phyloP scores from a whole-genome alignment of 2,113 vertebrate genomes.

The Salvelinus fontinalis region DNA sequence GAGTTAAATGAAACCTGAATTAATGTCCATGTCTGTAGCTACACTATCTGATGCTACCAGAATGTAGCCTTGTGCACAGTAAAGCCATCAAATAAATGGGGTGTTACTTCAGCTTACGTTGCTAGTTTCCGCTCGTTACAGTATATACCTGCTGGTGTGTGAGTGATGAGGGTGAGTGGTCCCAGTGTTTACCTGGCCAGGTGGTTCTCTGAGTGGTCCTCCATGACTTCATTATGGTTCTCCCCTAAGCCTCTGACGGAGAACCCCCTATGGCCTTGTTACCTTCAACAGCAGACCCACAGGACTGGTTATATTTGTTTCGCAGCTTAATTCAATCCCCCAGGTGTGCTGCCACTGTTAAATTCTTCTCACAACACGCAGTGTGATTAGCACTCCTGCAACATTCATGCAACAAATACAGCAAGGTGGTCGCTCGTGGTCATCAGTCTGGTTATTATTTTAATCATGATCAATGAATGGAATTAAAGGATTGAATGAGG shows the following conservation, averaged over 20 bases:
- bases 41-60: neutral
- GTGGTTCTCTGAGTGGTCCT: constrained; percentile 26
- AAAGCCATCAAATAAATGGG: neutral
- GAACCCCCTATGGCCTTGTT: constrained; percentile 33
- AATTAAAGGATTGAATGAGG: constrained; percentile 24
- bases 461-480: constrained; percentile 28
- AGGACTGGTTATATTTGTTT: constrained; percentile 20
- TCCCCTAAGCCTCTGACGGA: neutral
- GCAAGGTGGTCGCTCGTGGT: neutral
- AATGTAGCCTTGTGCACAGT: neutral
- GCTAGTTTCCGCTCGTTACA: neutral
- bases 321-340: constrained; percentile 35
- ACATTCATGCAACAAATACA: neutral
- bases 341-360: constrained; percentile 8
- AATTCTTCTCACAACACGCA: neutral
- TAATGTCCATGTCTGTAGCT: neutral
- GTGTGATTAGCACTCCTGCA: neutral
- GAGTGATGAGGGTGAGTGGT: constrained; percentile 6
- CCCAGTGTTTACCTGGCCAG: constrained; percentile 32
- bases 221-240: constrained; percentile 57
- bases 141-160: neutral
- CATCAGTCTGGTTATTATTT: constrained; percentile 11
- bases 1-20: neutral
- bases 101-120: neutral
- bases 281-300: constrained; percentile 30